Evolutionary conservation across 1,140 invertebrate genomes (phyloP).

Genomic region (Zophobas atratus): DNA sequence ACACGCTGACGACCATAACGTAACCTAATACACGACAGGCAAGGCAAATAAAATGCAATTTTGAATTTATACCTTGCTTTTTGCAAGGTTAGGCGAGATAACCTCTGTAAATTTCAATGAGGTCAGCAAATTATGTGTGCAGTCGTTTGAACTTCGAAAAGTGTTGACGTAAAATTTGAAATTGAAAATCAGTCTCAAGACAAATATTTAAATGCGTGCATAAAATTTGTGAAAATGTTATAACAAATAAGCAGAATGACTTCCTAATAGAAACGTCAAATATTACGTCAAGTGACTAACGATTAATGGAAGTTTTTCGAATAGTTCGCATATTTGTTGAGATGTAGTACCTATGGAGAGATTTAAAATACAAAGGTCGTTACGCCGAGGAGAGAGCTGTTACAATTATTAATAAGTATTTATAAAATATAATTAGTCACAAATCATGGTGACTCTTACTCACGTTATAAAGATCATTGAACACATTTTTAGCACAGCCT

Average conservation of each 20-base stretch:
- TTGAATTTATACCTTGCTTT: conserved; percentile 1
- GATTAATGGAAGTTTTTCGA: conserved; percentile 28
- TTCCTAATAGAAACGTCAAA: conserved; percentile 10
- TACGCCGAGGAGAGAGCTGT: no score
- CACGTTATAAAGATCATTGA: no score
- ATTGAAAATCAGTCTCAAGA: background rate
- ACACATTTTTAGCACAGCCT: no score
- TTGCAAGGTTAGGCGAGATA: background rate
- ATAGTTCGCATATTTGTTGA: conserved; percentile 10
- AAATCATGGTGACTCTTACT: no score
- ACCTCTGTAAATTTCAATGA: background rate
- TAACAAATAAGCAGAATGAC: conserved; percentile 20
- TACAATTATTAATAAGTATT: no score
- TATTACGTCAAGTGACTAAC: conserved; percentile 20
- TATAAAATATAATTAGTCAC: no score
- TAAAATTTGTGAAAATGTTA: conserved; percentile 7
- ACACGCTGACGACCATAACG: conserved; percentile 1
- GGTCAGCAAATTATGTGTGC: background rate
- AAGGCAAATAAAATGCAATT: conserved; percentile 27
- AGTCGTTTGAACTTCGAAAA: background rate
- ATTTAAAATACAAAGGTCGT: no score
- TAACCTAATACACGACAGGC: conserved; percentile 10
- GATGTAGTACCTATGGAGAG: no score
- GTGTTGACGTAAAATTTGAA: no score
- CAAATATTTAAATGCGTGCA: conserved; percentile 12